phyloP scores from a whole-genome alignment of 1,140 invertebrate genomes.

The Solenopsis fugax region DNA sequence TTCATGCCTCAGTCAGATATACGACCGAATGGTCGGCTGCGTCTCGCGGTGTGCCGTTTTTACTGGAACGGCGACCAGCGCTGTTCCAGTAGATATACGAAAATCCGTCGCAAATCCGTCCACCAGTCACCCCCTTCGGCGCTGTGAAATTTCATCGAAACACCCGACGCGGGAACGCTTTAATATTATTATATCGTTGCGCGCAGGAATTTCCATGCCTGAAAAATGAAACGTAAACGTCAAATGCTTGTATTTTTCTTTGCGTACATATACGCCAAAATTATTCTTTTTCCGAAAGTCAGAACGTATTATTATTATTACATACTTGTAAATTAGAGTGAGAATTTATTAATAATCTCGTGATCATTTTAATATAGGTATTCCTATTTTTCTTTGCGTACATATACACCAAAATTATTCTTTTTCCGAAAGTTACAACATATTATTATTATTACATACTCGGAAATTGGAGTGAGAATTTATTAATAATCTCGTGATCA shows the following conservation, averaged over 20 bases:
- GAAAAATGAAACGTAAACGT: background rate
- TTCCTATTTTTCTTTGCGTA: background rate
- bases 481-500: background rate
- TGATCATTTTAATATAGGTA: no score
- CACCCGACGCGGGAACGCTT: background rate
- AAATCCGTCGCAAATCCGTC: conserved; percentile 46
- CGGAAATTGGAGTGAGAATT: conserved; percentile 7
- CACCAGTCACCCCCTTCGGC: conserved; percentile 42
- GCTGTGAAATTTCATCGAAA: conserved; percentile 46
- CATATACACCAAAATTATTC: background rate
- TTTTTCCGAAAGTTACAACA: background rate
- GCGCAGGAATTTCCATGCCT: background rate
- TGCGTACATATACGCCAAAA: background rate
- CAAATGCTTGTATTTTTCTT: background rate
- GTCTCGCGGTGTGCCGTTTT: conserved; percentile 26
- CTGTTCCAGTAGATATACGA: conserved; percentile 46
- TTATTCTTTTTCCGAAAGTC: background rate
- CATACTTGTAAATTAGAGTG: background rate
- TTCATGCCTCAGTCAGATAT: conserved; percentile 47
- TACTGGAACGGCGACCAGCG: conserved; percentile 4
- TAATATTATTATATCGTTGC: conserved; percentile 23
- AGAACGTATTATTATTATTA: conserved; percentile 13
- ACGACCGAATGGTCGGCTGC: conserved; percentile 41
- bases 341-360: background rate
- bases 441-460: conserved; percentile 15